Evolutionary conservation across 1,140 invertebrate genomes (phyloP).

Genomic region (Cataglyphis hispanica): DNA sequence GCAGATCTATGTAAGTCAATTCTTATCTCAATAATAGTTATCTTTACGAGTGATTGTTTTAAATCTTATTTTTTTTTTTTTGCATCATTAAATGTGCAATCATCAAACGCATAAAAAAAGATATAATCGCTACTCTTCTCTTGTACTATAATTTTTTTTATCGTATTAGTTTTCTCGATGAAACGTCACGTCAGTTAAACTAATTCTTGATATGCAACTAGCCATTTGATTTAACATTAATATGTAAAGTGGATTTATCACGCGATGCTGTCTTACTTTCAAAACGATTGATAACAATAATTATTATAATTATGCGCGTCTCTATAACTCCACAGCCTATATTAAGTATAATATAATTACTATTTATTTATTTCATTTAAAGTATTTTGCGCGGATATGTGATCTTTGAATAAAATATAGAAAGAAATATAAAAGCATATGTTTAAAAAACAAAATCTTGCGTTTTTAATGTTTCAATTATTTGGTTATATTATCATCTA

Average conservation of each 20-base stretch:
- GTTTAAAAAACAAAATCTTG: not conserved
- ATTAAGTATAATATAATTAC: not conserved
- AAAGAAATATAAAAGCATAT: not conserved
- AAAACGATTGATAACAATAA: slow-evolving; percentile 14
- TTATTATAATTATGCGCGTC: not conserved
- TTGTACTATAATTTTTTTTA: not conserved
- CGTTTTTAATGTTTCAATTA: not conserved
- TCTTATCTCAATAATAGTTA: slow-evolving; percentile 57
- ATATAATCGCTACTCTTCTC: slow-evolving; percentile 6
- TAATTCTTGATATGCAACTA: slow-evolving; percentile 1
- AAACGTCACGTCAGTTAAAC: not conserved
- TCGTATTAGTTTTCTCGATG: not conserved
- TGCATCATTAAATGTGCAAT: slow-evolving; percentile 30
- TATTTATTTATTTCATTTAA: not conserved
- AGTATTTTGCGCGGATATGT: not conserved
- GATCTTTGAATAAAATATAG: not conserved
- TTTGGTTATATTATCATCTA: not conserved
- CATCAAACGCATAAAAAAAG: slow-evolving; percentile 28
- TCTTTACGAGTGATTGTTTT: slow-evolving; percentile 15
- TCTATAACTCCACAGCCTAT: no score
- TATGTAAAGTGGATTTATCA: not conserved
- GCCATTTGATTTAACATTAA: not conserved
- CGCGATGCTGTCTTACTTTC: not conserved
- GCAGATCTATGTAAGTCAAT: slow-evolving; percentile 60
- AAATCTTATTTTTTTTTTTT: not conserved